Conservation (phyloP, 2,113 vertebrate species). For the Colius striatus region DNA sequence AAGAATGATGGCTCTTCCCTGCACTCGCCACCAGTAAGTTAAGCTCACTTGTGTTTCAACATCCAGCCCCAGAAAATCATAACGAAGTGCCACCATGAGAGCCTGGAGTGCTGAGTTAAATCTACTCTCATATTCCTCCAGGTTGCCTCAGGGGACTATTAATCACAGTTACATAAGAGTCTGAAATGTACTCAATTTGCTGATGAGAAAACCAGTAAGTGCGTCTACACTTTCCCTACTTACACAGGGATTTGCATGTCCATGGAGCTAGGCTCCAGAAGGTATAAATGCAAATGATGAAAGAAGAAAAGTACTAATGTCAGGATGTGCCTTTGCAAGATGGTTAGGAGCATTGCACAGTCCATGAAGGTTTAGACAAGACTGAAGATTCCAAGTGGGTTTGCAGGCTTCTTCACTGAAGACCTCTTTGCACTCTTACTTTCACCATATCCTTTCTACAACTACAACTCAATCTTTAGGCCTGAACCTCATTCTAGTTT, state of each 20-base stretch:
- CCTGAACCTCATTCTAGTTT: neutral
- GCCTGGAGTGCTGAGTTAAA: neutral
- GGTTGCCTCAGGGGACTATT: neutral
- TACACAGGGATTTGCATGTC: neutral
- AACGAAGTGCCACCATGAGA: neutral
- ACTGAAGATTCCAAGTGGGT: neutral
- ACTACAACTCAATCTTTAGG: neutral
- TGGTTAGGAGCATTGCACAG: neutral
- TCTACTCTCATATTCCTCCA: neutral
- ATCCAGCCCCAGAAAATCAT: neutral
- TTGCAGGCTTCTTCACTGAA: neutral
- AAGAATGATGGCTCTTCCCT: neutral
- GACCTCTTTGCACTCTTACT: neutral
- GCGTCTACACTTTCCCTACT: neutral
- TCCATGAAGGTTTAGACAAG: neutral
- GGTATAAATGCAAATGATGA: neutral
- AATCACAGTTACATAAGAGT: neutral
- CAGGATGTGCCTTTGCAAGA: neutral
- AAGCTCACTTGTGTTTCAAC: neutral
- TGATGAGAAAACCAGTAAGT: constrained; percentile 3
- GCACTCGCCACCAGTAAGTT: neutral
- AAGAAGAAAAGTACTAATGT: neutral
- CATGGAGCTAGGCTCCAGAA: neutral
- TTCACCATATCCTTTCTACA: neutral
- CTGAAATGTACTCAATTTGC: neutral